These are phyloP conservation scores for Ellobius talpinus DNA, from an alignment of 2,113 vertebrate genomes.

Conservation along the genomic window DNA sequence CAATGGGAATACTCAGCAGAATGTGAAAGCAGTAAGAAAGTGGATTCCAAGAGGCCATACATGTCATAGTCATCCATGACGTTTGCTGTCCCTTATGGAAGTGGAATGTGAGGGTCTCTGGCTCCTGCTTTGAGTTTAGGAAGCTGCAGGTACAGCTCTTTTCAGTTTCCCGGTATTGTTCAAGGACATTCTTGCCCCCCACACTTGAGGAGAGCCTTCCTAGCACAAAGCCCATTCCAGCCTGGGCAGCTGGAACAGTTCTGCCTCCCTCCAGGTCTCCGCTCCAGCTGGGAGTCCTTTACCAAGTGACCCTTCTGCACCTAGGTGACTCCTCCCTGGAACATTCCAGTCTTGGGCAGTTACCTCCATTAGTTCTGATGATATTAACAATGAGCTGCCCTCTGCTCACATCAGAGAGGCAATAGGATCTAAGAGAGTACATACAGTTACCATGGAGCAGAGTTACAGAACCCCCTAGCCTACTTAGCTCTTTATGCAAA, in stretches of 20 bases:
- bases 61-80: background rate
- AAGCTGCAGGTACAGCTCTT: no score
- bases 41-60: background rate
- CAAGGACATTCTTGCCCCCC: no score
- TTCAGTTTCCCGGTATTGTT: background rate
- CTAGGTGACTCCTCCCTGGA: background rate
- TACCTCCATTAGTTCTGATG: background rate
- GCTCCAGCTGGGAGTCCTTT: background rate
- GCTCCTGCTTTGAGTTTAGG: background rate
- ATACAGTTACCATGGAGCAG: background rate
- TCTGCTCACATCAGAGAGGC: background rate
- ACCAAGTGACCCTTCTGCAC: background rate
- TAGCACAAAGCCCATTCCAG: background rate
- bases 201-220: background rate
- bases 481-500: background rate
- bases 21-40: conserved; percentile 20
- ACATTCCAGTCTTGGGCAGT: background rate
- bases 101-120: background rate
- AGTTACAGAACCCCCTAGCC: background rate
- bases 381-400: background rate
- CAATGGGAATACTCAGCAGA: background rate
- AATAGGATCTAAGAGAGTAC: background rate
- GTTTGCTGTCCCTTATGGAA: background rate
- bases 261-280: background rate
- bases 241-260: background rate